A percentile compares a stretch with the other conserved stretches of the same genome.
Evolutionary conservation across 2,113 vertebrate genomes (phyloP).

Genomic region (Ursus arctos): DNA sequence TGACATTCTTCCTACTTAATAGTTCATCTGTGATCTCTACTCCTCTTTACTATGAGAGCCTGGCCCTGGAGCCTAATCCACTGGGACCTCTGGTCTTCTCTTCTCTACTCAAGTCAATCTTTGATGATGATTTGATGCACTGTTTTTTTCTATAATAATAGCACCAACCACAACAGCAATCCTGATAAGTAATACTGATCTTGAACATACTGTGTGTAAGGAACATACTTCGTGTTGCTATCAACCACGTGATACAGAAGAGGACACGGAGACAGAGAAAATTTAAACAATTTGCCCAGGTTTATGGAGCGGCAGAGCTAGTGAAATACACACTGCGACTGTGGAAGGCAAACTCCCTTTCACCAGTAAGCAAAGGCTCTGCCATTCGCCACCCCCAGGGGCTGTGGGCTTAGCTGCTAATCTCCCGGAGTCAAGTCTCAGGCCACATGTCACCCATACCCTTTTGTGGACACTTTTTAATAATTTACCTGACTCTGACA

Average conservation of each 20-base stretch:
- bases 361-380: neutral
- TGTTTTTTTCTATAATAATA: neutral
- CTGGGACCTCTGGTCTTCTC: neutral
- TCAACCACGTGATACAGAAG: neutral
- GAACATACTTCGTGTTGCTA: neutral
- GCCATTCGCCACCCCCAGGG: neutral
- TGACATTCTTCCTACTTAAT: neutral
- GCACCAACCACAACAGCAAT: neutral
- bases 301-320: neutral
- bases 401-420: neutral
- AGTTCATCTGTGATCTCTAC: neutral
- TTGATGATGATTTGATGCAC: neutral
- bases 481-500: conserved; percentile 9
- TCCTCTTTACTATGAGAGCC: neutral
- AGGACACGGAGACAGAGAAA: neutral
- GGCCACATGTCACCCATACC: neutral
- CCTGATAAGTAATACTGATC: neutral
- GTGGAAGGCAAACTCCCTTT: neutral
- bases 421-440: neutral
- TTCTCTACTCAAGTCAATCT: neutral
- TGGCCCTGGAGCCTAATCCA: neutral
- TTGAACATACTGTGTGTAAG: neutral
- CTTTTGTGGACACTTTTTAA: neutral
- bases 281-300: neutral
- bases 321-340: neutral